These are phyloP conservation scores for Xiphydria camelus DNA, from an alignment of 2,888 invertebrate species.

Conservation along the genomic window DNA sequence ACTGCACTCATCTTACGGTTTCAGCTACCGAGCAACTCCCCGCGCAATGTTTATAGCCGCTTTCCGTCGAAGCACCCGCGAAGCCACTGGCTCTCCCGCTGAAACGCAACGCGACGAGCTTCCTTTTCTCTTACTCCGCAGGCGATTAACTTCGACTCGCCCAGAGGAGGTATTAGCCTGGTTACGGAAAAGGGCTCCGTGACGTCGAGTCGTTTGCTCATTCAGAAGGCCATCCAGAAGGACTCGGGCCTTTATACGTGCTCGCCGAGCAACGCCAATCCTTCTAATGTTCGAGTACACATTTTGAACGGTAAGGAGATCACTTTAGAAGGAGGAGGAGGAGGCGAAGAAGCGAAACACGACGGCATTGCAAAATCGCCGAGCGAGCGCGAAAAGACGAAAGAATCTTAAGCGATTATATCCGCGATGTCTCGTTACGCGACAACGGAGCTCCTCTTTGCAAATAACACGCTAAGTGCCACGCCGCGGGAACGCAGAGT, in stretches of 20 bases:
- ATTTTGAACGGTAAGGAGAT: slow-evolving; percentile 77
- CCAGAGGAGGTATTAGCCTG: slow-evolving; percentile 83
- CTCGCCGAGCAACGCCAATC: slow-evolving; percentile 80
- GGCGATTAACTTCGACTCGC: slow-evolving; percentile 89
- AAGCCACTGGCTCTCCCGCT: too few relatives aligned
- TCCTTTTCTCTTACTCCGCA: slow-evolving; percentile 54
- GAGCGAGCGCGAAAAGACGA: not conserved
- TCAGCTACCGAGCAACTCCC: too few relatives aligned
- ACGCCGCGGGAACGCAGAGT: not conserved
- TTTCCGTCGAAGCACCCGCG: too few relatives aligned
- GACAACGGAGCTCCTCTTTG: too few relatives aligned
- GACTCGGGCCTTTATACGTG: slow-evolving; percentile 86
- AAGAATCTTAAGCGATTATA: slow-evolving; percentile 5
- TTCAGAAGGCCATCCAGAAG: slow-evolving; percentile 77
- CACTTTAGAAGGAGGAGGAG: slow-evolving; percentile 3
- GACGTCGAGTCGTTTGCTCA: slow-evolving; percentile 80
- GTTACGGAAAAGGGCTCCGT: slow-evolving; percentile 84
- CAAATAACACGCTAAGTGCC: too few relatives aligned
- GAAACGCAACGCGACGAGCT: too few relatives aligned
- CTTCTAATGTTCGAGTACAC: slow-evolving; percentile 79
- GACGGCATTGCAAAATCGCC: slow-evolving; percentile 6
- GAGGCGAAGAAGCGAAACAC: not conserved
- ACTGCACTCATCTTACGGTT: too few relatives aligned
- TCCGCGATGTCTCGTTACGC: not conserved
- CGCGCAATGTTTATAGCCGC: too few relatives aligned